Conservation (phyloP, 2,888 invertebrate species). For the Acanthosoma haemorrhoidale region DNA sequence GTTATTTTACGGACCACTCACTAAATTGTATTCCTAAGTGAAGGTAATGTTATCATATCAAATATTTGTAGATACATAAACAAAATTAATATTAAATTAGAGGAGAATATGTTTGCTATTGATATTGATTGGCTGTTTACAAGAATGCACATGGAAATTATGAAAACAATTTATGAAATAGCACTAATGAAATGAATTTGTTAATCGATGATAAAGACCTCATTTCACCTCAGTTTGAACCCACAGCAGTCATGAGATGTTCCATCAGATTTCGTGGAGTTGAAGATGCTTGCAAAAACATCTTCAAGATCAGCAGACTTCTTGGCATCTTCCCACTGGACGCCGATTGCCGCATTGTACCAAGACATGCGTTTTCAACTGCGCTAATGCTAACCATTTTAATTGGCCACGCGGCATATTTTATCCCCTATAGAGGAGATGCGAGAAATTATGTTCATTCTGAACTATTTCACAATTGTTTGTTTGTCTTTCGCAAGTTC, state of each 20-base stretch:
- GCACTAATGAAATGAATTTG: too few relatives aligned
- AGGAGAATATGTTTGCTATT: too few relatives aligned
- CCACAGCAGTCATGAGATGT: neutral
- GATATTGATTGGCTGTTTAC: too few relatives aligned
- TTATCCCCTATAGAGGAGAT: neutral
- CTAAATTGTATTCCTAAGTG: too few relatives aligned
- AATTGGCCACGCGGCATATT: neutral
- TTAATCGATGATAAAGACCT: too few relatives aligned
- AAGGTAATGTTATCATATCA: too few relatives aligned
- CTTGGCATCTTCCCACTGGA: neutral
- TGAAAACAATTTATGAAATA: too few relatives aligned
- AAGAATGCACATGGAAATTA: too few relatives aligned
- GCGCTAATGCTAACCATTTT: neutral
- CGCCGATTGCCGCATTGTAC: neutral
- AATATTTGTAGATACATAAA: too few relatives aligned
- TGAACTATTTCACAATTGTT: neutral
- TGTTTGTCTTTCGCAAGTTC: neutral
- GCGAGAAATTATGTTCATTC: neutral
- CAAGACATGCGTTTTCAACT: neutral
- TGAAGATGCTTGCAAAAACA: neutral
- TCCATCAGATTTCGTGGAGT: neutral
- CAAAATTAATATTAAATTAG: too few relatives aligned
- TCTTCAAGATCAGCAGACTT: neutral
- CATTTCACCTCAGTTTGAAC: too few relatives aligned
- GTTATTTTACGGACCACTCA: too few relatives aligned